Evolutionary conservation across 2,888 invertebrate genomes (phyloP).

Genomic region (Dione juno): DNA sequence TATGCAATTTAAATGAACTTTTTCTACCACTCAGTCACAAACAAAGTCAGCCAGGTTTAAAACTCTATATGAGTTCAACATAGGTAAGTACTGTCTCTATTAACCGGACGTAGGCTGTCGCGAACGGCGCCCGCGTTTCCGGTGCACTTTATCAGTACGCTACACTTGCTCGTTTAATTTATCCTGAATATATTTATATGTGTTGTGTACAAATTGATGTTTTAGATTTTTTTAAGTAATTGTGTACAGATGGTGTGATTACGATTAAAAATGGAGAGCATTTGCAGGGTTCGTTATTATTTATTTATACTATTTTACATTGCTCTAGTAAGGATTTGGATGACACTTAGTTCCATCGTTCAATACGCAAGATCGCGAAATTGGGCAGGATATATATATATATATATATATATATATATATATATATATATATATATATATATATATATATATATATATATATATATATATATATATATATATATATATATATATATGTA

Average conservation of each 20-base stretch:
- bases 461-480: no score
- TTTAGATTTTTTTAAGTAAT: not conserved
- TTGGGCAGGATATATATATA: not conserved
- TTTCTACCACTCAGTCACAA: slow-evolving; percentile 18
- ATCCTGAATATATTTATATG: slow-evolving; percentile 1
- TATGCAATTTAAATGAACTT: slow-evolving; percentile 16
- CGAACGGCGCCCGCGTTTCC: slow-evolving; percentile 55
- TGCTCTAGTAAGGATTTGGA: not conserved
- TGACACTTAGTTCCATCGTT: not conserved
- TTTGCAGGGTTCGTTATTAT: no score
- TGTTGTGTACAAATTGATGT: not conserved
- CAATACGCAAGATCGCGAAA: not conserved
- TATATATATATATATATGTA: no score
- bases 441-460: no score
- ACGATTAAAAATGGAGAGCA: no score
- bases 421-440: no score
- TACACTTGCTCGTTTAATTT: slow-evolving; percentile 22
- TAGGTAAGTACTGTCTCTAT: slow-evolving; percentile 32
- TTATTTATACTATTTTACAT: no score
- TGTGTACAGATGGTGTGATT: not conserved
- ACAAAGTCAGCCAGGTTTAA: slow-evolving; percentile 13
- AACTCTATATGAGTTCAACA: slow-evolving; percentile 18
- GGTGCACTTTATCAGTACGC: slow-evolving; percentile 41
- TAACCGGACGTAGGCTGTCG: slow-evolving; percentile 58
- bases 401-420: no score